These are phyloP conservation scores for Drosophila neutralis DNA, from an alignment of 2,888 invertebrate genomes.

Conservation along the genomic window DNA sequence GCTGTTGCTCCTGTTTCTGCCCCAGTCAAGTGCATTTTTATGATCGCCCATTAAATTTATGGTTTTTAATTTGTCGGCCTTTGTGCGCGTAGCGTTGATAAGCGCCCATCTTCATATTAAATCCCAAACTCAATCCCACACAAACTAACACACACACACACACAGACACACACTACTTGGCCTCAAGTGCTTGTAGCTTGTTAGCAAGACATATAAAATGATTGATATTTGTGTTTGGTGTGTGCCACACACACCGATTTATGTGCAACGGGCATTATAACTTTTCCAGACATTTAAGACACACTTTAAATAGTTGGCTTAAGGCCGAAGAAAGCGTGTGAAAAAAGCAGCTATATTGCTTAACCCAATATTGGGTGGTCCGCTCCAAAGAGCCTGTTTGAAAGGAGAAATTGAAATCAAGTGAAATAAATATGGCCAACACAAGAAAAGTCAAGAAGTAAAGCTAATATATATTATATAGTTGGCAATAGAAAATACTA, in stretches of 20 bases:
- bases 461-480: not conserved
- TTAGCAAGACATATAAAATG: slow-evolving; percentile 46
- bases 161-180: slow-evolving; percentile 13
- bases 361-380: slow-evolving; percentile 5
- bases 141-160: slow-evolving; percentile 20
- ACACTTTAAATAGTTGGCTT: not conserved
- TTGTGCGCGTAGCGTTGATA: slow-evolving; percentile 50
- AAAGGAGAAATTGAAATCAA: not conserved
- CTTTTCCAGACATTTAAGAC: slow-evolving; percentile 11
- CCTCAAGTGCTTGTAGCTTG: slow-evolving; percentile 53
- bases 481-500: not conserved
- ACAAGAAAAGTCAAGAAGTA: not conserved
- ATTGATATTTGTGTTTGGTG: slow-evolving; percentile 45
- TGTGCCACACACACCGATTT: slow-evolving; percentile 22
- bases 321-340: slow-evolving; percentile 27
- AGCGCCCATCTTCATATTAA: slow-evolving; percentile 35
- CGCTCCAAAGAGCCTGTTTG: not conserved
- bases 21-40: slow-evolving; percentile 72
- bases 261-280: slow-evolving; percentile 20
- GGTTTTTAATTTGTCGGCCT: slow-evolving; percentile 73
- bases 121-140: slow-evolving; percentile 37
- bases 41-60: slow-evolving; percentile 77
- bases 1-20: slow-evolving; percentile 24
- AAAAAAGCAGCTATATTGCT: slow-evolving; percentile 7
- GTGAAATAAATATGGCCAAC: not conserved